Base-by-base conservation (phyloP, 2,888 invertebrate genomes). In the Pristionchus fissidentatus region DNA sequence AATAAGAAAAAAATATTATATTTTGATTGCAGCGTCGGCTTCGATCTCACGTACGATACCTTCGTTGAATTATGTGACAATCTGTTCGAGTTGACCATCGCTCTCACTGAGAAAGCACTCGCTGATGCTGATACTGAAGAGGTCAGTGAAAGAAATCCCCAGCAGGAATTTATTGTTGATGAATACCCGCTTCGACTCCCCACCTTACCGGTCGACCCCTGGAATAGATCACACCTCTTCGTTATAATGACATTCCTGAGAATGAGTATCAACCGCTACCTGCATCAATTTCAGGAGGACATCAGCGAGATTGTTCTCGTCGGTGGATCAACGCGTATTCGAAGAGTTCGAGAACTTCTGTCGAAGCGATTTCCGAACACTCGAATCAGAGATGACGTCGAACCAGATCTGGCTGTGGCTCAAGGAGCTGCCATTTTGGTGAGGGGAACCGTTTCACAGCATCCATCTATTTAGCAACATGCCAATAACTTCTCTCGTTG, bases 251-350 rank as follows among this genome's bases (percentile, higher is more conserved):
- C n/a, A n/a, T n/a, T n/a, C n/a, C n/a, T n/a, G n/a, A n/a, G n/a
- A 5, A 10, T 22, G 8, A 55, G 19, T 55, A 55, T 55, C 8
- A 55, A n/a, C 19, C 22, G 19, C 52, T 15, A 26, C 57, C 13
- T n/a, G n/a, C 22, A n/a, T 22, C 4, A 15, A 13, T 62, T 62
- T 2, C 4, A 62, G 62, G 52, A 19, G 46, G 49, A 22, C 46
- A 29, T 77, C 35, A 49, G 49, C 19, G 77, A 77, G 29, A 77
- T 77, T n/a, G 4, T 77, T 2, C 52, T 77, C n/a, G 77, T 77
- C 29, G 77, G 77, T 1, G 77, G 77, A 52, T 77, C 77, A 5
- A 77, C 77, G 2, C 4, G 52, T 4, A 62, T 62, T 62, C 32
- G 62, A 32, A 29, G 62, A 2, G 35, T 62, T 62, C 62, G 62